Conservation (phyloP, 2,888 invertebrate genomes). For the Aromia moschata region DNA sequence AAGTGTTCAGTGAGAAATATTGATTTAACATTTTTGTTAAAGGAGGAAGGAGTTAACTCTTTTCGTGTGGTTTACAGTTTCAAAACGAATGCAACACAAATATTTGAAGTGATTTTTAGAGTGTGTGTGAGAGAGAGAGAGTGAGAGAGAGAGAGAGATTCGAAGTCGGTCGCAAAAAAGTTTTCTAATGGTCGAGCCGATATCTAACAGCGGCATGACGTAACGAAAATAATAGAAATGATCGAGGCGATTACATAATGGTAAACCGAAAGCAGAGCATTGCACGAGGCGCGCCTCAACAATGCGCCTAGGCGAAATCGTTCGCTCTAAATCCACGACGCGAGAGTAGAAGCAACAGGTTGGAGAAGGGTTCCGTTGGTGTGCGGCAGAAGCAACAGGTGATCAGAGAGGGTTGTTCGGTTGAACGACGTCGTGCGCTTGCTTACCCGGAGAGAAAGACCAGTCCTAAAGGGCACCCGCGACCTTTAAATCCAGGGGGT, state of each 20-base stretch:
- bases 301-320: constrained; percentile 48
- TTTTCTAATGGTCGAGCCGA: constrained; percentile 34
- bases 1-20: too few relatives aligned
- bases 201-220: constrained; percentile 41
- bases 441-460: constrained; percentile 55
- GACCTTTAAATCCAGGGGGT: constrained; percentile 54
- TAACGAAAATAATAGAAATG: constrained; percentile 51
- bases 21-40: too few relatives aligned
- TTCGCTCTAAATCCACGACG: too few relatives aligned
- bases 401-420: constrained; percentile 8
- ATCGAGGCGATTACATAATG: constrained; percentile 50
- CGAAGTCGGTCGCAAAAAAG: too few relatives aligned
- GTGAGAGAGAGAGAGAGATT: too few relatives aligned
- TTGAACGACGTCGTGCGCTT: too few relatives aligned
- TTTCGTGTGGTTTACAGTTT: too few relatives aligned
- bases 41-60: too few relatives aligned
- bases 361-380: constrained; percentile 30
- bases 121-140: too few relatives aligned
- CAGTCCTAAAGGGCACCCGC: constrained; percentile 59
- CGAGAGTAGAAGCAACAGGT: constrained; percentile 46
- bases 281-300: constrained; percentile 56
- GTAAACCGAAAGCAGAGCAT: constrained; percentile 47
- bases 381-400: constrained; percentile 8
- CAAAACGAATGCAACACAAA: too few relatives aligned
- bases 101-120: too few relatives aligned